Conservation (phyloP, 2,888 invertebrate genomes). For the Tenthredo notha region DNA sequence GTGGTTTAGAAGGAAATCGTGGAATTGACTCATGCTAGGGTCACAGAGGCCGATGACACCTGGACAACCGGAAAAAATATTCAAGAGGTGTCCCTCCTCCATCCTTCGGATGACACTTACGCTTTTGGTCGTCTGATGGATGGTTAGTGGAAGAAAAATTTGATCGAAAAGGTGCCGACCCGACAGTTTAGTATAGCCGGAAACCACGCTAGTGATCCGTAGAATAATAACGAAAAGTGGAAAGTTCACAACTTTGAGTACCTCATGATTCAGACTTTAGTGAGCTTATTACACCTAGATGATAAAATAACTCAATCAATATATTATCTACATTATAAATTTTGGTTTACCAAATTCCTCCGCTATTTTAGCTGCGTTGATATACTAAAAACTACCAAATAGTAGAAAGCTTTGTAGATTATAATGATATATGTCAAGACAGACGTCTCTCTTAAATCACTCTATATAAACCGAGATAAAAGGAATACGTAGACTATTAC, state of each 20-base stretch:
- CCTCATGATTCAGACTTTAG: neutral
- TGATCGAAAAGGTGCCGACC: slow-evolving; percentile 21
- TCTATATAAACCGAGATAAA: neutral
- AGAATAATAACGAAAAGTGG: slow-evolving; percentile 17
- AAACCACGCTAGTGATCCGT: slow-evolving; percentile 21
- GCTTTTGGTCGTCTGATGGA: slow-evolving; percentile 30
- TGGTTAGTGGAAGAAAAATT: slow-evolving; percentile 16
- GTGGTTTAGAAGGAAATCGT: neutral
- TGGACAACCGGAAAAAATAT: slow-evolving; percentile 41
- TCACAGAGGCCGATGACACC: slow-evolving; percentile 23
- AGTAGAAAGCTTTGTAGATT: neutral
- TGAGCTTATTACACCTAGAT: neutral
- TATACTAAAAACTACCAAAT: neutral
- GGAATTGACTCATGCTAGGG: slow-evolving; percentile 21
- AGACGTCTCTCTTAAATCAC: neutral
- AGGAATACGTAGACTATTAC: neutral
- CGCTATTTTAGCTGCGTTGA: too few relatives aligned
- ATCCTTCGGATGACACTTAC: neutral
- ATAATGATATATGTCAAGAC: neutral
- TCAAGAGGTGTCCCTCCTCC: slow-evolving; percentile 37
- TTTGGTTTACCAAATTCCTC: neutral
- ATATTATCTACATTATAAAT: neutral
- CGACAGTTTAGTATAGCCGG: slow-evolving; percentile 1
- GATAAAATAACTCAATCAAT: neutral
- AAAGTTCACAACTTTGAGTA: neutral